Conservation (phyloP, 2,888 invertebrate species). For the Diadromus collaris region DNA sequence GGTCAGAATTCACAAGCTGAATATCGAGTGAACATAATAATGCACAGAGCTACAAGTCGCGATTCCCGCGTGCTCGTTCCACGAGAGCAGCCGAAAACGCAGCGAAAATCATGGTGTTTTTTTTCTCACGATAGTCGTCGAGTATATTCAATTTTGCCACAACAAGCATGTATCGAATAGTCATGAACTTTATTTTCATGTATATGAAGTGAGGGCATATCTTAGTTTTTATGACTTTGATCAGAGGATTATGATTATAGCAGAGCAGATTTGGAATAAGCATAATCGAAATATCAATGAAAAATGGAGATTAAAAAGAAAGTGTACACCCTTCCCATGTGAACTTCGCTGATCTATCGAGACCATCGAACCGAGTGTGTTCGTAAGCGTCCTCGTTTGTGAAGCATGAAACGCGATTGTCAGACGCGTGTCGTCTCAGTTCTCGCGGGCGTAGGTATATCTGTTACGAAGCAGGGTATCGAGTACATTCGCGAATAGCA, state of each 20-base stretch:
- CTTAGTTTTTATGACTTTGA: background rate
- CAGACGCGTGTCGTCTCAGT: conserved; percentile 34
- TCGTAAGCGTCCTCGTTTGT: background rate
- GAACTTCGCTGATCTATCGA: background rate
- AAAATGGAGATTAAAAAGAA: background rate
- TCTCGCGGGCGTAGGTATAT: conserved; percentile 16
- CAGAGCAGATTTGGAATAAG: no score
- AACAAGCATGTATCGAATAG: background rate
- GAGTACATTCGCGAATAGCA: conserved; percentile 1
- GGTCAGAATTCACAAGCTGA: background rate
- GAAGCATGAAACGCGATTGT: conserved; percentile 22
- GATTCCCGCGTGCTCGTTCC: background rate
- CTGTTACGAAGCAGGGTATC: conserved; percentile 14
- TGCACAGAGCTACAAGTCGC: background rate
- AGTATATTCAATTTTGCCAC: background rate
- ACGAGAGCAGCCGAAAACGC: background rate
- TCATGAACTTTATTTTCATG: background rate
- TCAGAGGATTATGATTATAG: background rate
- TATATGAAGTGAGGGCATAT: background rate
- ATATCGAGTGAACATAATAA: background rate
- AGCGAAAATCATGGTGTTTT: background rate
- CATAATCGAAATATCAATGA: background rate
- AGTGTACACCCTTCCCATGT: background rate
- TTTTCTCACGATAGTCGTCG: background rate
- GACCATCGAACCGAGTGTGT: background rate